Evolutionary conservation across 2,113 vertebrate genomes (phyloP).

Genomic region (Plecturocebus donacophilus): DNA sequence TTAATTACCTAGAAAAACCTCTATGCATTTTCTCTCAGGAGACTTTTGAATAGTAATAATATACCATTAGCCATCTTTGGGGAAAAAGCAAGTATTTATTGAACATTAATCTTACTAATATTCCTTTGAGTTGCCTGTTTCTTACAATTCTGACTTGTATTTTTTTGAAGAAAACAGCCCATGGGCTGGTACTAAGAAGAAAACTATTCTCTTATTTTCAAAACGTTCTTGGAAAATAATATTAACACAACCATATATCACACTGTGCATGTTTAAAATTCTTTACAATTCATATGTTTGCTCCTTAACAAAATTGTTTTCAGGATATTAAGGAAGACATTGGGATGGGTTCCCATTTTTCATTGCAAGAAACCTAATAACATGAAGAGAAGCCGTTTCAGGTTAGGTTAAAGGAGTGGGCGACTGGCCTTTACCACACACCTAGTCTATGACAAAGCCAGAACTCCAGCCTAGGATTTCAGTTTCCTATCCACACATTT

Average conservation of each 20-base stretch:
- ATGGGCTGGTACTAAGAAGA: background rate
- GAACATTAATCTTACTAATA: background rate
- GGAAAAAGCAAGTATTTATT: background rate
- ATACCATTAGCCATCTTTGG: background rate
- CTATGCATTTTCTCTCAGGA: constrained; percentile 10
- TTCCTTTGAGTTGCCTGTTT: background rate
- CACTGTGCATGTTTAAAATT: background rate
- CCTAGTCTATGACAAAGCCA: background rate
- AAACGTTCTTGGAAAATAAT: background rate
- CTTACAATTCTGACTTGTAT: background rate
- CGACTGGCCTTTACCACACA: background rate
- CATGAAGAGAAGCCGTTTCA: background rate
- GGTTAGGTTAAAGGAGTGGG: background rate
- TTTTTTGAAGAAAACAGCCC: background rate
- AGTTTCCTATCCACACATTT: background rate
- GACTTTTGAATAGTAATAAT: constrained; percentile 17
- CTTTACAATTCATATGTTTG: background rate
- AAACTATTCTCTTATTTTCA: background rate
- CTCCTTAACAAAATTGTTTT: background rate
- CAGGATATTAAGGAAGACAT: background rate
- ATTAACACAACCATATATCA: background rate
- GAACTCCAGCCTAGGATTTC: background rate
- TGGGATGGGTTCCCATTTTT: background rate
- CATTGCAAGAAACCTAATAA: background rate
- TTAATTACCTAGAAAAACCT: constrained; percentile 43